Evolutionary conservation across 1,140 invertebrate genomes (phyloP).

Genomic region (Vollenhovia emeryi): DNA sequence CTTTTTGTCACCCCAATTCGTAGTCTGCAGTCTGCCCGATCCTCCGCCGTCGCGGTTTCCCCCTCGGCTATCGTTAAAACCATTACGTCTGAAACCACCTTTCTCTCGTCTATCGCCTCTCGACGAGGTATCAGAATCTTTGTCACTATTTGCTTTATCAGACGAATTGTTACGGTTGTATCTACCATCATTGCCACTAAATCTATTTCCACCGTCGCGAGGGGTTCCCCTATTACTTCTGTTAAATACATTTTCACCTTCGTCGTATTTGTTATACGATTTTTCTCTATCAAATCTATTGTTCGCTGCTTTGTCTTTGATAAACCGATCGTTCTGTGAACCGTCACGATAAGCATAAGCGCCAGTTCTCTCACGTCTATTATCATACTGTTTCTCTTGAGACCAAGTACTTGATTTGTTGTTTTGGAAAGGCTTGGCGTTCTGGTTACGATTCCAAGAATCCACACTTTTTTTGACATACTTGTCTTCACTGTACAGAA

Average conservation of each 20-base stretch:
- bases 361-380: slow-evolving; percentile 69
- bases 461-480: slow-evolving; percentile 56
- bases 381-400: slow-evolving; percentile 74
- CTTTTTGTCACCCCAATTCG: slow-evolving; percentile 45
- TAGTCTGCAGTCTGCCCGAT: slow-evolving; percentile 22
- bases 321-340: slow-evolving; percentile 66
- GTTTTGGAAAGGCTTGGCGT: slow-evolving; percentile 46
- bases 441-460: slow-evolving; percentile 30
- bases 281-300: slow-evolving; percentile 64
- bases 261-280: slow-evolving; percentile 59
- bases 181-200: slow-evolving; percentile 40
- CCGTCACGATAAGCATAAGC: slow-evolving; percentile 51
- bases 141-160: slow-evolving; percentile 76
- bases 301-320: slow-evolving; percentile 64
- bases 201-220: slow-evolving; percentile 51
- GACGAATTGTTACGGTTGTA: slow-evolving; percentile 38
- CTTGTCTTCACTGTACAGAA: slow-evolving; percentile 66
- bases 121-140: slow-evolving; percentile 76
- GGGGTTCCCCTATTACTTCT: slow-evolving; percentile 66
- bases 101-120: slow-evolving; percentile 64
- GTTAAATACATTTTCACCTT: slow-evolving; percentile 47
- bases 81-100: slow-evolving; percentile 54
- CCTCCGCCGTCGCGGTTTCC: not conserved
- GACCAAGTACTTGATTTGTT: slow-evolving; percentile 70
- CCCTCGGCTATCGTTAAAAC: slow-evolving; percentile 40